A percentile compares a stretch with the other conserved stretches of the same genome.
Conservation (phyloP, 2,888 invertebrate genomes). For the Hemaris fuciformis region DNA sequence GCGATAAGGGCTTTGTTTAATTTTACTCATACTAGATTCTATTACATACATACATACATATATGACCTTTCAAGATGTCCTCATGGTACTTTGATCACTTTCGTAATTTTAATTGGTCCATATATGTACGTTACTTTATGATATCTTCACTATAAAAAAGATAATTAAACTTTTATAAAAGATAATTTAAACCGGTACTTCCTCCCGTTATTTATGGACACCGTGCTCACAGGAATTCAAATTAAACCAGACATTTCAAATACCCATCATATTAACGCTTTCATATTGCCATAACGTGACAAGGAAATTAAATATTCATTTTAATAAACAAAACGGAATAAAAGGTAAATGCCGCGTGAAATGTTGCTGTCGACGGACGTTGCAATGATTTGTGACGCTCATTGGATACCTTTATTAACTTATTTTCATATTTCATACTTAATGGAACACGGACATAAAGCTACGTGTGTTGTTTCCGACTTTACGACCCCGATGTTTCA, state of each 20-base stretch:
- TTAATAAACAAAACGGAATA: conserved; percentile 55
- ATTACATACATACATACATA: no score
- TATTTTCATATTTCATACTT: conserved; percentile 46
- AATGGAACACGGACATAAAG: conserved; percentile 43
- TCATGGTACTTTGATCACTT: no score
- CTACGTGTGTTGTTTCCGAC: conserved; percentile 20
- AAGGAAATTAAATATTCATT: conserved; percentile 69
- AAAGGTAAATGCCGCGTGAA: conserved; percentile 53
- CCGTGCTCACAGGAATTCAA: conserved; percentile 7
- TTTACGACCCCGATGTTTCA: not conserved
- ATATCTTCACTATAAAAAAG: not conserved
- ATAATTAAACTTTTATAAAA: not conserved
- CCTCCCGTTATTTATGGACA: not conserved
- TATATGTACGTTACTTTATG: not conserved
- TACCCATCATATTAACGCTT: conserved; percentile 35
- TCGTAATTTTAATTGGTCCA: no score
- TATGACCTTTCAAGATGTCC: no score
- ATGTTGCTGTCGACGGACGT: conserved; percentile 50
- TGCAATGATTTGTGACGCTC: conserved; percentile 56
- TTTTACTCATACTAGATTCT: no score
- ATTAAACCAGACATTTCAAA: conserved; percentile 17
- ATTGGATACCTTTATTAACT: conserved; percentile 49
- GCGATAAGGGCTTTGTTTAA: no score
- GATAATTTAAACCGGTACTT: not conserved
- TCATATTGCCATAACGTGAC: conserved; percentile 42